Evolutionary conservation across 2,113 vertebrate species (phyloP), one percentile per base, ranked within the genome.

Genomic region (Centrocercus urophasianus): DNA sequence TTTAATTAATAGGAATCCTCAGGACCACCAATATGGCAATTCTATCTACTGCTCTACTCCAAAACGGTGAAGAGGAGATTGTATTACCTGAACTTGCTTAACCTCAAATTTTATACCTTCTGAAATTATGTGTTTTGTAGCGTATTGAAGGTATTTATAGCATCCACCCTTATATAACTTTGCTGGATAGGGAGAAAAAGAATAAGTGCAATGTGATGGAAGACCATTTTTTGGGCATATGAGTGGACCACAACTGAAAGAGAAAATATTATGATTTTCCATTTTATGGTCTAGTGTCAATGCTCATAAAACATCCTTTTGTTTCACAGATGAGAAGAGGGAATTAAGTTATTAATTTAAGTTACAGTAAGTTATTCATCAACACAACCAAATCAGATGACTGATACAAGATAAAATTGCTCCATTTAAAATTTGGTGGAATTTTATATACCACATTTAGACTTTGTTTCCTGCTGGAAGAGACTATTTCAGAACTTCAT

Each of bases 61-160:
- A 81, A 38, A 93, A 64, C 38, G 38, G 42, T 56, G 52, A 28
- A 64, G 28, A 36, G 27, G 40, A 84, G 73, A 84, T 82, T 50
- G 2, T 60, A 17, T 92, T 95, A 71, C 77, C 40, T 90, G 73
- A 74, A 93, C 77, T 73, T 82, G 16, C 20, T 87, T 95, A 85
- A 60, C 63, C 56, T 93, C 36, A 48, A 65, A 34, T 80, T 42
- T 89, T 34, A n/a, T 50, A 88, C 50, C 45, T 94, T 89, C 74
- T 95, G 56, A 45, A 88, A 40, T 59, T 59, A 12, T 71, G 15
- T 45, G 18, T 73, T 94, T 83, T 69, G 43, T 12, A n/a, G 30
- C 32, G 5, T 63, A 32, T 54, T 65, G 11, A 57, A 45, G 80
- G 50, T 83, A 43, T 74, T 86, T 91, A 82, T 72, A 61, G 63